A percentile compares a stretch with the other conserved stretches of the same genome.
Conservation (phyloP, 2,797 vertebrate species). For the Etheostoma perlongum region DNA sequence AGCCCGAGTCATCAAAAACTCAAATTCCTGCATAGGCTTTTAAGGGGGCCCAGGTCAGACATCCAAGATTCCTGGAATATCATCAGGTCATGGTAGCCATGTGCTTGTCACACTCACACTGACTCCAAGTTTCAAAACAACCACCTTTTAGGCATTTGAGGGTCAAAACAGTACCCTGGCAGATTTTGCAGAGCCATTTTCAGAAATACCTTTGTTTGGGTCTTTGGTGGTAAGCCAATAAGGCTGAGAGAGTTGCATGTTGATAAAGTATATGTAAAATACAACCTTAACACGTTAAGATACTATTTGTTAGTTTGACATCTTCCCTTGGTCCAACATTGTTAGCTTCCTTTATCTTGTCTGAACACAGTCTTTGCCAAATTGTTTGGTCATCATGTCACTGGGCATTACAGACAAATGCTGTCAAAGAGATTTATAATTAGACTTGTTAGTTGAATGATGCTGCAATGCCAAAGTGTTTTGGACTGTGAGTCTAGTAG, state of each 20-base stretch:
- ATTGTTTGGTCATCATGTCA: conserved; percentile 37
- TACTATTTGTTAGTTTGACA: neutral
- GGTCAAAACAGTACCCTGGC: conserved; percentile 14
- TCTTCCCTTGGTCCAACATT: neutral
- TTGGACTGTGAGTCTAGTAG: neutral
- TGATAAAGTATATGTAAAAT: neutral
- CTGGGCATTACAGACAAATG: conserved; percentile 45
- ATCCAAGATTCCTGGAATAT: conserved; percentile 79
- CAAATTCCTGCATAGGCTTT: conserved; percentile 48
- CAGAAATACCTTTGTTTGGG: conserved; percentile 36
- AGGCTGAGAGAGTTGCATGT: neutral
- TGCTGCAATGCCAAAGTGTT: conserved; percentile 28
- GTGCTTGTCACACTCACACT: conserved; percentile 75
- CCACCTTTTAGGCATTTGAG: conserved; percentile 7
- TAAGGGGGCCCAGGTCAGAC: conserved; percentile 57
- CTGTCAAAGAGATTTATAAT: conserved; percentile 44
- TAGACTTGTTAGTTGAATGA: conserved; percentile 40
- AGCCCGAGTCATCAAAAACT: conserved; percentile 67
- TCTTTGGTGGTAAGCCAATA: conserved; percentile 21
- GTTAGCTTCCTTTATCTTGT: neutral
- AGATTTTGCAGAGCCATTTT: conserved; percentile 28
- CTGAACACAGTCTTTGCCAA: conserved; percentile 16
- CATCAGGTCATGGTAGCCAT: conserved; percentile 79
- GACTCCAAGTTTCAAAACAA: conserved; percentile 77
- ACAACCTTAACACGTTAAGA: neutral